Evolutionary conservation across 2,113 vertebrate species (phyloP).

Genomic region (Indri indri): DNA sequence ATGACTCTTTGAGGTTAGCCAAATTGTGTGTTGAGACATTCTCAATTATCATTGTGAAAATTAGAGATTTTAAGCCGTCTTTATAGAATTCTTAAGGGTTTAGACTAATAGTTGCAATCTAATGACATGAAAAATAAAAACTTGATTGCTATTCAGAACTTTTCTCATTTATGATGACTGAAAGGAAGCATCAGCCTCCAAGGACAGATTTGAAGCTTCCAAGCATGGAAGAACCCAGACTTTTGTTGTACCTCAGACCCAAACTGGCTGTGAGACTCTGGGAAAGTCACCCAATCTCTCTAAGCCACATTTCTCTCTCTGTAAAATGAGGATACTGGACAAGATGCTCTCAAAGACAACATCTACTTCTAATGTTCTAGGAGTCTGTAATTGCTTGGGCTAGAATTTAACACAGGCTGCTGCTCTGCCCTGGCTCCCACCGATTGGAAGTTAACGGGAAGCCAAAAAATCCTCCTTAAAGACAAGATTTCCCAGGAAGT

Average conservation of each 20-base stretch:
- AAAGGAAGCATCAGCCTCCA: slow-evolving; percentile 2
- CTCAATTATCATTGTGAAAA: neutral
- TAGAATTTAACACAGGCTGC: neutral
- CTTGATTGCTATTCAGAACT: neutral
- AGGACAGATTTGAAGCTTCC: neutral
- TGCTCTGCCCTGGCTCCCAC: neutral
- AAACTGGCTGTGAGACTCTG: neutral
- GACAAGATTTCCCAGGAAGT: neutral
- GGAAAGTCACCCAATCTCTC: neutral
- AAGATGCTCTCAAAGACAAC: neutral
- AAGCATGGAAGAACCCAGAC: neutral
- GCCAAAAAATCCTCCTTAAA: neutral
- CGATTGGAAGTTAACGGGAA: neutral
- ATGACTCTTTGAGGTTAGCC: neutral
- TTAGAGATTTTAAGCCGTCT: neutral
- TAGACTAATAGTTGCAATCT: neutral
- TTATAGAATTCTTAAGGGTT: slow-evolving; percentile 7
- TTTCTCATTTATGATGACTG: slow-evolving; percentile 12
- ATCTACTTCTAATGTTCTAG: neutral
- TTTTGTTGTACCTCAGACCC: neutral
- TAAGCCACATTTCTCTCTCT: neutral
- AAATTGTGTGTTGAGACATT: neutral
- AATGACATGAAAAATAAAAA: slow-evolving; percentile 15
- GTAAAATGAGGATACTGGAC: neutral
- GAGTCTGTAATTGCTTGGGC: neutral